Percentiles rank a stretch among this genome's conserved stretches.
These are phyloP conservation scores for Scaptomyza polygonia DNA, from an alignment of 2,888 invertebrate species.

Conservation along the genomic window DNA sequence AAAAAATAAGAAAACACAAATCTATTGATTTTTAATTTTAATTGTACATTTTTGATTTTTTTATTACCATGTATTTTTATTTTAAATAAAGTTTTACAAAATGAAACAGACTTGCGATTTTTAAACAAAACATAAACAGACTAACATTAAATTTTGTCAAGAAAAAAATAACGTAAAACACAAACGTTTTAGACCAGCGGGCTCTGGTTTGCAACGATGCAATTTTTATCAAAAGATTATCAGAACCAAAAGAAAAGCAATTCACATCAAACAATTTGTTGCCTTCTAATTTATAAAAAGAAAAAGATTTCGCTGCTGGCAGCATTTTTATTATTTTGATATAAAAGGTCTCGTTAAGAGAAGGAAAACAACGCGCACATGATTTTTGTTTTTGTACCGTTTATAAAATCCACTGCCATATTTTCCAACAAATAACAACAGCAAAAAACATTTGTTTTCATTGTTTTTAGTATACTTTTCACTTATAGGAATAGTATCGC, in stretches of 20 bases:
- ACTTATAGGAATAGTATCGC: slow-evolving; percentile 21
- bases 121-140: slow-evolving; percentile 27
- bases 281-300: slow-evolving; percentile 45
- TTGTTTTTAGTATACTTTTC: slow-evolving; percentile 34
- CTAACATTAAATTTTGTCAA: slow-evolving; percentile 11
- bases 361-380: slow-evolving; percentile 40
- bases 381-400: slow-evolving; percentile 61
- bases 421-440: slow-evolving; percentile 38
- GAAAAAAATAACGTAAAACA: slow-evolving; percentile 3
- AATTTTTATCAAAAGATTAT: slow-evolving; percentile 29
- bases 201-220: slow-evolving; percentile 62
- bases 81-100: slow-evolving; percentile 77
- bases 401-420: slow-evolving; percentile 71
- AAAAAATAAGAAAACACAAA: slow-evolving; percentile 49
- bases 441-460: slow-evolving; percentile 7
- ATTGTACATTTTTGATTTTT: slow-evolving; percentile 74
- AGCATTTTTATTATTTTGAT: slow-evolving; percentile 46
- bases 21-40: slow-evolving; percentile 74
- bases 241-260: slow-evolving; percentile 18
- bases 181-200: slow-evolving; percentile 64
- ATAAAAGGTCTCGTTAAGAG: slow-evolving; percentile 3
- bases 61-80: slow-evolving; percentile 76
- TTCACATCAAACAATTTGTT: slow-evolving; percentile 30
- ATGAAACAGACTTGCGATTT: slow-evolving; percentile 51
- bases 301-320: slow-evolving; percentile 63